Evolutionary conservation across 2,888 invertebrate genomes (phyloP), one percentile per base, ranked within the genome.

Genomic region (Tanypteryx hageni): DNA sequence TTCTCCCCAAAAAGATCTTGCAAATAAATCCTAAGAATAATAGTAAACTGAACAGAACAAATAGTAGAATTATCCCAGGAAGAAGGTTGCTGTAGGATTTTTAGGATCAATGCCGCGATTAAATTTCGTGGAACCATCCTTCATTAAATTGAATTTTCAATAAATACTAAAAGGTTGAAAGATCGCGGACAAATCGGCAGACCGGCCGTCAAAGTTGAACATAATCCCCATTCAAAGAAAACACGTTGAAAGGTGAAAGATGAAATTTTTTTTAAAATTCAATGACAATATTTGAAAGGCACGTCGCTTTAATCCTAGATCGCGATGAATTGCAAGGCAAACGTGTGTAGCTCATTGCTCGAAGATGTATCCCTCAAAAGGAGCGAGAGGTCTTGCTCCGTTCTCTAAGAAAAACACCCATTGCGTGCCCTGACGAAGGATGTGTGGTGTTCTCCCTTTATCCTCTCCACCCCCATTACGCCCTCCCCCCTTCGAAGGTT

Each of bases 291-390:
- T 44, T 57, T 57, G 16, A 57, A n/a, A 44, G 44, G 44, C 83
- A 83, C 44, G 57, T 57, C 56, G 56, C 83, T 83, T 83, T 16
- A 57, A 5, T 8, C 18, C 83, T 83, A 44, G n/a, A 44, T 57
- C 56, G n/a, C 56, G n/a, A 83, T 83, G 83, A 83, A 44, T 83
- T 83, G 83, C 83, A 83, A 83, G 83, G 83, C 57, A 83, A 83
- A 83, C 83, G 83, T 83, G 83, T 83, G 83, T 57, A 11, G 18
- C 9, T 44, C 18, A 44, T 27, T 82, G 82, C 13, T n/a, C 83
- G 44, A 44, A 83, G 83, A 14, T n/a, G 27, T 1, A 44, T 44
- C 44, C 44, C 44, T 44, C 44, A 44, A 44, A 44, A 44, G 44
- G 44, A 44, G 44, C 44, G 44, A 44, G 44, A 44, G 44, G 44